phyloP scores from a whole-genome alignment of 2,113 vertebrate species.

The Pollachius pollachius region DNA sequence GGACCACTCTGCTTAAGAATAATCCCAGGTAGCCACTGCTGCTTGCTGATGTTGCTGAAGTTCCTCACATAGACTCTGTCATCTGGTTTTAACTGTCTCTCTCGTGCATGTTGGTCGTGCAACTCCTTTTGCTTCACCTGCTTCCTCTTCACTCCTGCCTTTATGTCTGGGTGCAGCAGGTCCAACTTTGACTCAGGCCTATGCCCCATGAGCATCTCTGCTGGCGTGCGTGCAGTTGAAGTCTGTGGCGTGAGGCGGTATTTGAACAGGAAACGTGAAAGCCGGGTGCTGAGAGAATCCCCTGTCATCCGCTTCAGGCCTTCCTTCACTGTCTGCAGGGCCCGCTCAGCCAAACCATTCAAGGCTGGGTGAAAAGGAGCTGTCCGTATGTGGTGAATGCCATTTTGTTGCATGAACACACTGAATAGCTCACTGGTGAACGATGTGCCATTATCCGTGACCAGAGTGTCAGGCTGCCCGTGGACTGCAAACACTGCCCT shows the following conservation, averaged over 20 bases:
- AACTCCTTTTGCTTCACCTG: too few relatives aligned
- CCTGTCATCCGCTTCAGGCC: neutral
- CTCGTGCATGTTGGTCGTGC: too few relatives aligned
- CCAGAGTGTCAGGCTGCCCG: slow-evolving; percentile 6
- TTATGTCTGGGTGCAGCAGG: slow-evolving; percentile 3
- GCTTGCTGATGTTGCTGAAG: too few relatives aligned
- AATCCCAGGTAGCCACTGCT: too few relatives aligned
- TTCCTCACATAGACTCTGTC: too few relatives aligned
- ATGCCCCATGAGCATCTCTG: slow-evolving; percentile 10
- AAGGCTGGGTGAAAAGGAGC: slow-evolving; percentile 10
- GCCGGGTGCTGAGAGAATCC: neutral
- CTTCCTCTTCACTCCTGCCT: neutral
- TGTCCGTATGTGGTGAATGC: slow-evolving; percentile 6
- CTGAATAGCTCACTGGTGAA: slow-evolving; percentile 27
- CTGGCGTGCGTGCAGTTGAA: slow-evolving; percentile 7
- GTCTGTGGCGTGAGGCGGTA: slow-evolving; percentile 24
- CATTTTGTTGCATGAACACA: slow-evolving; percentile 6
- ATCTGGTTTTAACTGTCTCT: too few relatives aligned
- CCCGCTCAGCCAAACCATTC: neutral
- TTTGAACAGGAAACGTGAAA: slow-evolving; percentile 22
- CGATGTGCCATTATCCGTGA: slow-evolving; percentile 20
- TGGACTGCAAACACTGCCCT: too few relatives aligned
- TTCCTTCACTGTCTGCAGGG: slow-evolving; percentile 24
- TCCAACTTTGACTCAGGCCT: slow-evolving; percentile 9
- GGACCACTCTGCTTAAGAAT: too few relatives aligned